These are phyloP conservation scores for Ptyas mucosa DNA, from an alignment of 2,113 vertebrate genomes.

Conservation along the genomic window DNA sequence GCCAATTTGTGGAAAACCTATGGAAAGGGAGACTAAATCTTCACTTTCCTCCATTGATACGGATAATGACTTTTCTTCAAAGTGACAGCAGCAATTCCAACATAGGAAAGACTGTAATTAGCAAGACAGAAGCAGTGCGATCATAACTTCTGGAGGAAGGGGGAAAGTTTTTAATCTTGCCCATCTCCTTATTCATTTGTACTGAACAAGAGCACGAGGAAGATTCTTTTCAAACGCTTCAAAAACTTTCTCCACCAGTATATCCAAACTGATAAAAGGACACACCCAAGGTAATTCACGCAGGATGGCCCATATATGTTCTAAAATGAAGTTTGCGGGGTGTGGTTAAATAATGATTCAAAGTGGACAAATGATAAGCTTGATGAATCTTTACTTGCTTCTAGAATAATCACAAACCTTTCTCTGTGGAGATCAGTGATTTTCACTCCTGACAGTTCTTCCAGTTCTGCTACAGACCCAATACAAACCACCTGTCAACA, in stretches of 20 bases:
- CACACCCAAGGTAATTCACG: background rate
- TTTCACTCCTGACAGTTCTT: constrained; percentile 84
- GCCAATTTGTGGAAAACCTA: background rate
- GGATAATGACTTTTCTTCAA: background rate
- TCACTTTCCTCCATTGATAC: background rate
- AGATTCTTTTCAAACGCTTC: background rate
- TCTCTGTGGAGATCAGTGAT: constrained; percentile 93
- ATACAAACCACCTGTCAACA: constrained; percentile 85
- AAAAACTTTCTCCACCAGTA: background rate
- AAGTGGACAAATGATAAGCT: background rate
- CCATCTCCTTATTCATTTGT: background rate
- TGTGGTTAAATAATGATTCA: background rate
- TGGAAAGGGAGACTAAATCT: background rate
- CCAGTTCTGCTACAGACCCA: constrained; percentile 87
- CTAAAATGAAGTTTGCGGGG: background rate
- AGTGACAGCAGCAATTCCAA: background rate
- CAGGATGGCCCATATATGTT: background rate
- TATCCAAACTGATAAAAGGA: background rate
- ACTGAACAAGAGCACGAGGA: background rate
- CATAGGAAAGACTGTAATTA: background rate
- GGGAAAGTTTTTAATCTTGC: background rate
- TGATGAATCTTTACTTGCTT: background rate
- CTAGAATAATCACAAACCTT: constrained; percentile 73
- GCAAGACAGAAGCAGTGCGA: background rate
- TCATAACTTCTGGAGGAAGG: background rate